Evolutionary conservation across 1,140 invertebrate species (phyloP).

Genomic region (Procambarus clarkii): DNA sequence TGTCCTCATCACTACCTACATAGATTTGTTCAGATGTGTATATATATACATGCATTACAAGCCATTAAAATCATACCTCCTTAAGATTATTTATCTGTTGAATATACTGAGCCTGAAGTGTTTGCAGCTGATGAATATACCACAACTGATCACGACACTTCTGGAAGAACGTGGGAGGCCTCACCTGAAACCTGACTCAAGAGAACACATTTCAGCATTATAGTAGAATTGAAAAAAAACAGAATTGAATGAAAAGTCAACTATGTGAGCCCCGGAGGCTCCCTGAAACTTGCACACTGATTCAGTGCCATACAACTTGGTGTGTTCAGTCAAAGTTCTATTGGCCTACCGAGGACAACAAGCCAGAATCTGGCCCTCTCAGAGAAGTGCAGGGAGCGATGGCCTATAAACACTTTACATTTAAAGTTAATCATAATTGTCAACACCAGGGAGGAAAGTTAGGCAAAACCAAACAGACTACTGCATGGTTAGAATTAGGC

Average conservation of each 20-base stretch:
- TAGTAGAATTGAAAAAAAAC: background rate
- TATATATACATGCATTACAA: background rate
- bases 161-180: slow-evolving; percentile 94
- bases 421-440: no score
- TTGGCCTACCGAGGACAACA: no score
- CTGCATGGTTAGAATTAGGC: no score
- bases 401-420: no score
- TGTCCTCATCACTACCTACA: background rate
- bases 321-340: no score
- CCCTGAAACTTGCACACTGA: no score
- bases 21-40: background rate
- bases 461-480: no score
- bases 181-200: slow-evolving; percentile 87
- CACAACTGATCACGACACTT: slow-evolving; percentile 94
- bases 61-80: slow-evolving; percentile 80
- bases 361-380: no score
- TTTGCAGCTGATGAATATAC: slow-evolving; percentile 91
- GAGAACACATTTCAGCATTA: background rate
- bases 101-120: slow-evolving; percentile 87
- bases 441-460: no score
- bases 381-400: no score
- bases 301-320: no score
- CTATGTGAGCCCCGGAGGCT: no score
- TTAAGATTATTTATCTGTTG: slow-evolving; percentile 90
- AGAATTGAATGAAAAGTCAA: background rate